Conservation (phyloP, 2,113 vertebrate genomes). For the Nycticorax nycticorax region DNA sequence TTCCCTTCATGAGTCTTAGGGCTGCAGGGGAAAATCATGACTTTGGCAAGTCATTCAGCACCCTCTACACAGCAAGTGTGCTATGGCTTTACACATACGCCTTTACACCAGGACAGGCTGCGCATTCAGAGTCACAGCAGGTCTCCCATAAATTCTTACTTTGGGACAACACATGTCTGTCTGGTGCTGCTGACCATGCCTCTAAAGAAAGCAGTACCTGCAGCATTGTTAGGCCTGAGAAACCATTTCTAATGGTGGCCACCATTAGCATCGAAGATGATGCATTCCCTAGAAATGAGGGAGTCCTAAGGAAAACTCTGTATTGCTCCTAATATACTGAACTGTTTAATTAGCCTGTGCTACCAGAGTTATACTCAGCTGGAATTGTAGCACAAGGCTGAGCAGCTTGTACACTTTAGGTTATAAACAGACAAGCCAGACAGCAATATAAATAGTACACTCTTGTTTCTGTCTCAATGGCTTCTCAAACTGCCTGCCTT, state of each 20-base stretch:
- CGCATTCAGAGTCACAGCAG: rapidly evolving
- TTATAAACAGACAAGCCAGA: not conserved
- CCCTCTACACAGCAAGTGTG: rapidly evolving
- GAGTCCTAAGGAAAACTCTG: not conserved
- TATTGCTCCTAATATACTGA: not conserved
- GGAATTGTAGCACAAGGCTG: not conserved
- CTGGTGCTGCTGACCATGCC: not conserved
- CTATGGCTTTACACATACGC: rapidly evolving
- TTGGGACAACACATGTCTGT: rapidly evolving
- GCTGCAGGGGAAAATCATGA: not conserved
- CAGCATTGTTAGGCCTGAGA: rapidly evolving
- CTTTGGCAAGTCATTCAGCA: not conserved
- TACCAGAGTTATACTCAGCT: not conserved
- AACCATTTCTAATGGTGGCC: not conserved
- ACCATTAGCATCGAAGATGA: not conserved
- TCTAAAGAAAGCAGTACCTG: not conserved
- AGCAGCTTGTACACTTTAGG: not conserved
- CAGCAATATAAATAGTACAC: not conserved
- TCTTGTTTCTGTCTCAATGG: not conserved
- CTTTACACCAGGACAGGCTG: not conserved
- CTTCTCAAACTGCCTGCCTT: not conserved
- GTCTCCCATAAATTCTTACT: not conserved
- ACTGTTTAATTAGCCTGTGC: not conserved
- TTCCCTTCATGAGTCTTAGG: not conserved
- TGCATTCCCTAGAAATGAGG: not conserved